phyloP scores from a whole-genome alignment of 2,113 vertebrate genomes.

The Abramis brama region DNA sequence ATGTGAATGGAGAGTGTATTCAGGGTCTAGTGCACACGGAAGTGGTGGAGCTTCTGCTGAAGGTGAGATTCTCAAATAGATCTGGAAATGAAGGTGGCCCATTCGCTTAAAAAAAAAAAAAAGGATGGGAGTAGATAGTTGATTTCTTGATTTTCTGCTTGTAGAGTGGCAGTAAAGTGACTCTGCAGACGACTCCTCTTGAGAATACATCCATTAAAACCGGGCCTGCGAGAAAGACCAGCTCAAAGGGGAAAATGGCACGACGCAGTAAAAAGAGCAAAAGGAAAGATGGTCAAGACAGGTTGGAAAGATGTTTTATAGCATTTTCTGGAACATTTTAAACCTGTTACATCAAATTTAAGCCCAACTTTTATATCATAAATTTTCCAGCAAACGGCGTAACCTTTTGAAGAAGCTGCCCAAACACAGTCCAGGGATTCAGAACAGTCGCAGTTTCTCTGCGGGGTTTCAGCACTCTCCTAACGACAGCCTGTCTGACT shows the following conservation, averaged over 20 bases:
- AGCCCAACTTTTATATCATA: neutral
- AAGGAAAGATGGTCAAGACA: slow-evolving; percentile 86
- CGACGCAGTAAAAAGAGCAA: slow-evolving; percentile 88
- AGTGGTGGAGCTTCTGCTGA: slow-evolving; percentile 90
- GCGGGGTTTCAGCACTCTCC: slow-evolving; percentile 91
- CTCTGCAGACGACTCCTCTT: slow-evolving; percentile 87
- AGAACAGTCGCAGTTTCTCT: slow-evolving; percentile 92
- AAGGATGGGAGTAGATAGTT: neutral
- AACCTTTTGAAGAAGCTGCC: slow-evolving; percentile 91
- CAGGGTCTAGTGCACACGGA: slow-evolving; percentile 92
- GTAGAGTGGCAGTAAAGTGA: slow-evolving; percentile 90
- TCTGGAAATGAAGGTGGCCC: neutral
- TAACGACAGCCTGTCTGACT: slow-evolving; percentile 90
- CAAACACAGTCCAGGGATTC: slow-evolving; percentile 84
- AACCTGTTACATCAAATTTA: neutral
- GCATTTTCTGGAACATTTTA: neutral
- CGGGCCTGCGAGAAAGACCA: slow-evolving; percentile 87
- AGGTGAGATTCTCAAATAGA: slow-evolving; percentile 73
- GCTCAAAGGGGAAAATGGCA: slow-evolving; percentile 89
- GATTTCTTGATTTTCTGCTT: neutral
- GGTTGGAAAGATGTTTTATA: slow-evolving; percentile 67
- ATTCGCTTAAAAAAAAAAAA: neutral
- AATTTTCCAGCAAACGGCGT: slow-evolving; percentile 71
- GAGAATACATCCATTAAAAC: slow-evolving; percentile 95
- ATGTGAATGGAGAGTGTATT: slow-evolving; percentile 90